Conservation (phyloP, 2,113 vertebrate species). For the Anser brachyrhynchus region DNA sequence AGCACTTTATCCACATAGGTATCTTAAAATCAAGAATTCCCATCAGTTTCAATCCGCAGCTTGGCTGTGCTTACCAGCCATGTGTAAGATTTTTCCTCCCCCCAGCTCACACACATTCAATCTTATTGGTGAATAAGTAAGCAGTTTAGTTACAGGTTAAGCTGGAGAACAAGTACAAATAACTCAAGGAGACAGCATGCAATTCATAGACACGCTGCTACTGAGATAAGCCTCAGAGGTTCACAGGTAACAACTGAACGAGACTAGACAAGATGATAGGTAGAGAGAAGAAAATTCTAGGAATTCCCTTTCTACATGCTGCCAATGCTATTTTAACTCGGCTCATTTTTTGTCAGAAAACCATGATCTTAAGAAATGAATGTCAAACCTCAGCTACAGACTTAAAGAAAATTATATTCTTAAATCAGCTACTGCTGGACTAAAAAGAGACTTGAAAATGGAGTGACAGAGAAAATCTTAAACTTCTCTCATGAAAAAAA, state of each 20-base stretch:
- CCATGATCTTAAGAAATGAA: background rate
- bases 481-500: background rate
- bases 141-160: background rate
- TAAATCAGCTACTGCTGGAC: background rate
- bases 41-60: background rate
- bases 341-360: background rate
- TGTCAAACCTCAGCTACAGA: background rate
- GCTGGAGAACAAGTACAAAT: background rate
- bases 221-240: background rate
- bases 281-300: background rate
- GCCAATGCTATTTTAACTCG: background rate
- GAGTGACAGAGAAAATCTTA: background rate
- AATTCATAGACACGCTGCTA: background rate
- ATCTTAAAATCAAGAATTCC: background rate
- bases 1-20: background rate
- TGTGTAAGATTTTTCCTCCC: rapidly evolving
- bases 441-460: background rate
- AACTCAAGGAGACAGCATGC: background rate
- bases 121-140: background rate
- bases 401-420: background rate
- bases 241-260: background rate
- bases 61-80: background rate
- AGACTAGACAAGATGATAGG: background rate
- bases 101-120: background rate
- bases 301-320: background rate